Evolutionary conservation across 2,113 vertebrate species (phyloP).

Genomic region (Psammodynastes pulverulentus): DNA sequence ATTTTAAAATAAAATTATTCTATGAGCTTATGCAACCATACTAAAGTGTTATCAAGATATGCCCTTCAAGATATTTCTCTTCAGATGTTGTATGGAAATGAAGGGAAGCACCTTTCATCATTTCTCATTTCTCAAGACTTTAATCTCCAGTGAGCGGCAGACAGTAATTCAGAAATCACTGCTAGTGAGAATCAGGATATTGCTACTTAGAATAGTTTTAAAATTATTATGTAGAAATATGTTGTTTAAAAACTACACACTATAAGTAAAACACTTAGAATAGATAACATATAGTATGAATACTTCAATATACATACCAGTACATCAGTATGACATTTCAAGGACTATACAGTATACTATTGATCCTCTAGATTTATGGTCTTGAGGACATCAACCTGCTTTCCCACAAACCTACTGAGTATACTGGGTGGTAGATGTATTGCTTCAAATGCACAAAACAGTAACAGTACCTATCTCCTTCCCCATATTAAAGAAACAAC

Average conservation of each 20-base stretch:
- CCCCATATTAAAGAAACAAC: not conserved
- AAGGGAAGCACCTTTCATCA: not conserved
- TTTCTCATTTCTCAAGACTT: not conserved
- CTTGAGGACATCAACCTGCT: too few relatives aligned
- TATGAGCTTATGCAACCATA: not conserved
- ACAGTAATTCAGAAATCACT: not conserved
- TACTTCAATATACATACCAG: not conserved
- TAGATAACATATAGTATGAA: not conserved
- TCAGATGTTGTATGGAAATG: not conserved
- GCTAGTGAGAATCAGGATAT: not conserved
- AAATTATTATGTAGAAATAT: not conserved
- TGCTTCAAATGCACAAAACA: not conserved
- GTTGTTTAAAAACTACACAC: not conserved
- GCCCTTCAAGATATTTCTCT: not conserved
- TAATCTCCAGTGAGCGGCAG: not conserved
- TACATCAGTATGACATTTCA: not conserved
- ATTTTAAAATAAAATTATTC: not conserved
- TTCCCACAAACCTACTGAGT: too few relatives aligned
- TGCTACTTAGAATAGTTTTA: not conserved
- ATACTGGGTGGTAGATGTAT: not conserved
- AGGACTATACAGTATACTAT: not conserved
- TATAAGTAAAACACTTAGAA: not conserved
- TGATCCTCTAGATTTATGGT: not conserved
- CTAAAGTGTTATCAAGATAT: not conserved
- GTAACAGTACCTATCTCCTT: not conserved